Evolutionary conservation across 2,888 invertebrate genomes (phyloP).

Genomic region (Drosophila engyochracea): DNA sequence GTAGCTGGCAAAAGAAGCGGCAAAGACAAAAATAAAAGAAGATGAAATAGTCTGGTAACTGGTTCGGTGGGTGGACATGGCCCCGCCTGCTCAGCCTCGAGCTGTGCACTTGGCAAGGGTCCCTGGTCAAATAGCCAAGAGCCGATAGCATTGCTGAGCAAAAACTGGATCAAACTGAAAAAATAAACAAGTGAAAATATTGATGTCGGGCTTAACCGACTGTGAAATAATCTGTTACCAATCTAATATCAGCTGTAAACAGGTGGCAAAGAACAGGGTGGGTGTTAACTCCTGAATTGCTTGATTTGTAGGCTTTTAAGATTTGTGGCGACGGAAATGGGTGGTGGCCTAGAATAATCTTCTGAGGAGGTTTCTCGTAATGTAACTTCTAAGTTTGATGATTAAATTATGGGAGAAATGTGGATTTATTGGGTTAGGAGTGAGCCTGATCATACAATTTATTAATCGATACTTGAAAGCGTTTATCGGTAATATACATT

Average conservation of each 20-base stretch:
- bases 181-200: background rate
- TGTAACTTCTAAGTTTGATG: background rate
- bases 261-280: background rate
- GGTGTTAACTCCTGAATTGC: background rate
- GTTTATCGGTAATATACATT: no score
- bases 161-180: constrained; percentile 37
- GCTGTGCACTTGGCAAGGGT: constrained; percentile 19
- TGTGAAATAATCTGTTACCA: background rate
- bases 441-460: no score
- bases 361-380: background rate
- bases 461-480: no score
- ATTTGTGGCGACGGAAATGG: background rate
- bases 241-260: background rate
- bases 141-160: constrained; percentile 9
- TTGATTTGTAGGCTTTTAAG: background rate
- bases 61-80: constrained; percentile 57
- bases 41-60: constrained; percentile 45
- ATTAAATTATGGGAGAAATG: background rate
- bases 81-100: constrained; percentile 25
- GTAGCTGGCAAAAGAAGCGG: constrained; percentile 31
- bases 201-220: background rate
- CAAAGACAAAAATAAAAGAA: background rate
- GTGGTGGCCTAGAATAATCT: background rate
- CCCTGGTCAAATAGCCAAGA: constrained; percentile 47
- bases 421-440: background rate